phyloP scores from a whole-genome alignment of 2,797 vertebrate species.

The Anas flavirostris region DNA sequence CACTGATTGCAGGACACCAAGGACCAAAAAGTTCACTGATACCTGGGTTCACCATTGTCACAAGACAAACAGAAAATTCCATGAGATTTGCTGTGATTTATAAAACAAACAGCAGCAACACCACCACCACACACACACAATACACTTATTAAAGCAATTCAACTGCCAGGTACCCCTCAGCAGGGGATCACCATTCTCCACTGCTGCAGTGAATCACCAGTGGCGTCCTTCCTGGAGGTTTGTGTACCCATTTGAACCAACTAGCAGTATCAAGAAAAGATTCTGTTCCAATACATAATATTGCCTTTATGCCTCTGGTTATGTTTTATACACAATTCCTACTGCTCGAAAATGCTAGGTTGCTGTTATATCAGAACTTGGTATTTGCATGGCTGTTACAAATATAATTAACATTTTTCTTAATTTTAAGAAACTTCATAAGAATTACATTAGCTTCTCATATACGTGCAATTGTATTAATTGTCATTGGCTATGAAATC shows the following conservation, averaged over 20 bases:
- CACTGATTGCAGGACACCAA: rapidly evolving
- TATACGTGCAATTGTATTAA: background rate
- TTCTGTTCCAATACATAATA: background rate
- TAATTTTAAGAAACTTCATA: background rate
- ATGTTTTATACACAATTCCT: background rate
- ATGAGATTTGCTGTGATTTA: background rate
- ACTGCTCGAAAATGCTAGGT: no score
- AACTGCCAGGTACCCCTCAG: background rate
- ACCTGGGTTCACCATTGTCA: background rate
- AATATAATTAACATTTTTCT: background rate
- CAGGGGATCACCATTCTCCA: background rate
- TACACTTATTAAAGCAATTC: background rate
- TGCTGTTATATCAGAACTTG: no score
- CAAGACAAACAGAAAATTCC: background rate
- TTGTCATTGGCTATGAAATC: background rate
- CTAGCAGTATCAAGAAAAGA: background rate
- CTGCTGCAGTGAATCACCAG: background rate
- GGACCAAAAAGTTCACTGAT: background rate
- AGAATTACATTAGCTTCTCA: background rate
- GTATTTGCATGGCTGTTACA: background rate
- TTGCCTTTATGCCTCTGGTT: background rate
- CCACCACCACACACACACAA: no score
- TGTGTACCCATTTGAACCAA: background rate
- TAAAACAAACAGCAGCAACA: background rate
- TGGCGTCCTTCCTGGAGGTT: background rate